A percentile compares a stretch with the other conserved stretches of the same genome.
Evolutionary conservation across 2,113 vertebrate species (phyloP).

Genomic region (Salminus brasiliensis): DNA sequence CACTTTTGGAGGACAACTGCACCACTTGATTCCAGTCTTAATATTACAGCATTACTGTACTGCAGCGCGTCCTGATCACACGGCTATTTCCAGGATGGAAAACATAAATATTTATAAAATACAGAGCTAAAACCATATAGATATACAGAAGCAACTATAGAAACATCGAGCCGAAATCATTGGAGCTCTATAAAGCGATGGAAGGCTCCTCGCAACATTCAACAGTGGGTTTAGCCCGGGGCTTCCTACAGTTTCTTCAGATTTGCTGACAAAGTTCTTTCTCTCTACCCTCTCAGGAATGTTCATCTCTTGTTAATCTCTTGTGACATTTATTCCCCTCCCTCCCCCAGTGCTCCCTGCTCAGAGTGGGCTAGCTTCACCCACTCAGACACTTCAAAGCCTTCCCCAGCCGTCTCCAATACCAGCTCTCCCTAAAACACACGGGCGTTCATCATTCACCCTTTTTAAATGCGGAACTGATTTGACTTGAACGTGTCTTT

Average conservation of each 20-base stretch:
- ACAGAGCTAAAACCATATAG: background rate
- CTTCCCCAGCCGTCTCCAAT: background rate
- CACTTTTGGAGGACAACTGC: slow-evolving; percentile 26
- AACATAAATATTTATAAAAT: background rate
- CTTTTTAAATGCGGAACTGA: background rate
- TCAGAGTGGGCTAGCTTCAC: background rate
- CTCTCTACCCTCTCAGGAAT: slow-evolving; percentile 65
- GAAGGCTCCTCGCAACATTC: background rate
- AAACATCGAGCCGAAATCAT: too few relatives aligned
- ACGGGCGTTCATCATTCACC: background rate
- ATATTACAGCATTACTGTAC: too few relatives aligned
- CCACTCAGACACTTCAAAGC: background rate
- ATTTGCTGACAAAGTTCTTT: slow-evolving; percentile 34
- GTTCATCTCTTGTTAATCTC: slow-evolving; percentile 25
- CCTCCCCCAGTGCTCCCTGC: background rate
- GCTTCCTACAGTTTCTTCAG: background rate
- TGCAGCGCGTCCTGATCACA: background rate
- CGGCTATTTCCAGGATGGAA: slow-evolving; percentile 20
- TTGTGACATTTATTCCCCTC: background rate
- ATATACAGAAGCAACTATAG: too few relatives aligned
- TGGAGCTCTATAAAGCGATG: background rate
- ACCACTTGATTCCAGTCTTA: too few relatives aligned
- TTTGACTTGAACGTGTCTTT: background rate
- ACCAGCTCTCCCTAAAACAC: background rate
- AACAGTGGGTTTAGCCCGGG: slow-evolving; percentile 10